Evolutionary conservation across 2,113 vertebrate species (phyloP).

Genomic region (Tyrannus savana): DNA sequence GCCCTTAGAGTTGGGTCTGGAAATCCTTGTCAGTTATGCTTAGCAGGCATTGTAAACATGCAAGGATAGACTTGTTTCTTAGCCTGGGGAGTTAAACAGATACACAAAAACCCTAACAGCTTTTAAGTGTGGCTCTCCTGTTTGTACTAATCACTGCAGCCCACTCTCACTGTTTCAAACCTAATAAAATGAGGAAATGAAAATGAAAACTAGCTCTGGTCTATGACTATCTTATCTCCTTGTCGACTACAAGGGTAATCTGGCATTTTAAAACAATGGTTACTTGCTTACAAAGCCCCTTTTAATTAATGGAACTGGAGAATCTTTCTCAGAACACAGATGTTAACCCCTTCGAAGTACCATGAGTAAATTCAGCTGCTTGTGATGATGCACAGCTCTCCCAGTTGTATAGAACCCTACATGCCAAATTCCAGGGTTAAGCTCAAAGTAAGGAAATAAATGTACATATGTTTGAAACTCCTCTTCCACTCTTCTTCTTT

Average conservation of each 20-base stretch:
- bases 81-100: constrained; percentile 62
- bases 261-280: constrained; percentile 48
- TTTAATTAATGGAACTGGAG: constrained; percentile 30
- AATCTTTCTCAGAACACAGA: not conserved
- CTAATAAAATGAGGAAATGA: constrained; percentile 67
- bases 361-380: not conserved
- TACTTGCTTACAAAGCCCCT: not conserved
- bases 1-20: constrained; percentile 19
- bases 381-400: not conserved
- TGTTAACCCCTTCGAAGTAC: not conserved
- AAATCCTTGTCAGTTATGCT: constrained; percentile 59
- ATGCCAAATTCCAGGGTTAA: not conserved
- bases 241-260: constrained; percentile 6
- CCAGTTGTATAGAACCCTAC: not conserved
- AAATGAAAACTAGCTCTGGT: constrained; percentile 59
- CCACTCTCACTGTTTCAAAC: constrained; percentile 56
- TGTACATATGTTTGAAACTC: not conserved
- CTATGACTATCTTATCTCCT: constrained; percentile 55
- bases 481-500: not conserved
- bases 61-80: constrained; percentile 69
- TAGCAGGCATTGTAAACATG: constrained; percentile 59
- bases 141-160: constrained; percentile 64
- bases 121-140: constrained; percentile 63
- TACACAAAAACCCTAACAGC: constrained; percentile 57
- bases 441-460: not conserved